Evolutionary conservation across 2,888 invertebrate genomes (phyloP), one percentile per base, ranked within the genome.

Genomic region (Gandaritis pyraliata): DNA sequence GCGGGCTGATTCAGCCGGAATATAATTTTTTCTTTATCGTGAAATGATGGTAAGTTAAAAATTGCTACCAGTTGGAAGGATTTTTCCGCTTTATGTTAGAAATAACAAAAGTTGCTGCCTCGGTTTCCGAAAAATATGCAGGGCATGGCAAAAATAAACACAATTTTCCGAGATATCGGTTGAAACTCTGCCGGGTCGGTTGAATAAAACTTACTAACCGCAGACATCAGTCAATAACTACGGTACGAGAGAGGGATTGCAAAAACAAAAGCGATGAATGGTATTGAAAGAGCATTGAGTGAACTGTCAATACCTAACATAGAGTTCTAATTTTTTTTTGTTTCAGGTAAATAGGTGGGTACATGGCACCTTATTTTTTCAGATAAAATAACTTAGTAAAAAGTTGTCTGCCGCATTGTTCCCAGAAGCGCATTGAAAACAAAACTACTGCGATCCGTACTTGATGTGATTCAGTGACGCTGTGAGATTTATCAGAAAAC

Each of bases 91-190:
- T 43, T 10, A 16, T 45, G 18, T 29, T 23, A 49, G 4, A 16
- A 33, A 51, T 55, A 55, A 15, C 50, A 50, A 61, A 46, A 29
- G 39, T 18, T 33, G 12, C 33, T 29, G 18, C 49, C 45, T 30
- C 45, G 29, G 47, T 33, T 62, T 58, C 33, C 7, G 33, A 36
- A 62, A 62, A 58, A 54, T 46, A 58, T 58, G 58, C 53, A 50
- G 13, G 33, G 13, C 38, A 49, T 46, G 45, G 33, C 38, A 4
- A 54, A 58, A 62, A 58, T 41, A 58, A 46, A 46, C 54, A 57
- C 16, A 1, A 8, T 62, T 61, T 62, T 46, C 43, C 45, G 15
- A 54, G 18, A 50, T 58, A 58, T 46, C 50, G 50, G 53, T 48
- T 59, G 1, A 45, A 60, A 46, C 16, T 16, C 39, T 29, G 18